Conservation (phyloP, 1,140 invertebrate species). For the Meloidogyne hapla region DNA sequence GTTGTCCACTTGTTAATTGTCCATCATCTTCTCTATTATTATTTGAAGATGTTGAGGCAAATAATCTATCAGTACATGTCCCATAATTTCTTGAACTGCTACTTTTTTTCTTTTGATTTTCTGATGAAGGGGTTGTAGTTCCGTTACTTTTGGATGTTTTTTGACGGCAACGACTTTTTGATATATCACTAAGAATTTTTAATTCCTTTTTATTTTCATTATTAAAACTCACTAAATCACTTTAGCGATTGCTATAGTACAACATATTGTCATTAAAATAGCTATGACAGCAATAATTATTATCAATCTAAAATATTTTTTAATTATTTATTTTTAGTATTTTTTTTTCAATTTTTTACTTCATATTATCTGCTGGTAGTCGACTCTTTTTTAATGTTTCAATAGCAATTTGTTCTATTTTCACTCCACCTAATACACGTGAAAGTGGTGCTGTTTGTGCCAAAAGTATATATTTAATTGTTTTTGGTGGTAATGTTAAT, state of each 20-base stretch:
- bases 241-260: constrained; percentile 25
- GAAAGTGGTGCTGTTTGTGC: constrained; percentile 55
- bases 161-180: constrained; percentile 10
- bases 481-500: constrained; percentile 30
- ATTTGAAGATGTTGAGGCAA: constrained; percentile 19
- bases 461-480: constrained; percentile 56
- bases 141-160: not conserved
- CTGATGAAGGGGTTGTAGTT: constrained; percentile 22
- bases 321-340: too few species aligned
- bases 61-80: constrained; percentile 52
- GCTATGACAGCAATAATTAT: constrained; percentile 34
- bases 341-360: constrained; percentile 12
- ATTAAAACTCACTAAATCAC: constrained; percentile 17
- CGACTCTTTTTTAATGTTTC: constrained; percentile 20
- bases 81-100: constrained; percentile 46
- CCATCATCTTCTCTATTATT: not conserved
- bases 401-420: constrained; percentile 43
- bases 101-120: constrained; percentile 33
- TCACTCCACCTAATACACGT: constrained; percentile 58
- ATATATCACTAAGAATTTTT: constrained; percentile 1
- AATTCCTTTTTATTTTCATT: not conserved
- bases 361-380: constrained; percentile 29
- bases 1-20: constrained; percentile 43
- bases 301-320: constrained; percentile 23
- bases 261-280: constrained; percentile 28